These are phyloP conservation scores for Catharus fuscescens DNA, from an alignment of 2,113 vertebrate genomes.

Conservation along the genomic window DNA sequence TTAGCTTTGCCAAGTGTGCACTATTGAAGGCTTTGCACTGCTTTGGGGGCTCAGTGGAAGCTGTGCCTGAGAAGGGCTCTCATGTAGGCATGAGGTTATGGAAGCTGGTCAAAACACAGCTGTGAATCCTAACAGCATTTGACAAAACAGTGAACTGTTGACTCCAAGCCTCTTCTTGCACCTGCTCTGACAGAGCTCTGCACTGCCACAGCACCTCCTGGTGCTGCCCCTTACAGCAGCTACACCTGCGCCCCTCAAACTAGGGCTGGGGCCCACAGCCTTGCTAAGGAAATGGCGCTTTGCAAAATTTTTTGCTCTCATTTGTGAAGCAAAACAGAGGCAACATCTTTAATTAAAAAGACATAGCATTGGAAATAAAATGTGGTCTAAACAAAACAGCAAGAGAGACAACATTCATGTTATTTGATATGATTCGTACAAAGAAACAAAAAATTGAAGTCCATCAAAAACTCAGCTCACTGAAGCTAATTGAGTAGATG, in stretches of 20 bases:
- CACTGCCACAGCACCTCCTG: neutral
- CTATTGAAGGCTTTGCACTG: neutral
- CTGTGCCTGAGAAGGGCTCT: neutral
- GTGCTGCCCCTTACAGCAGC: neutral
- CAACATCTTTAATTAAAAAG: neutral
- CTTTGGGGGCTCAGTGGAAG: neutral
- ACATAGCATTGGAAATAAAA: neutral
- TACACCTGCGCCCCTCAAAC: neutral
- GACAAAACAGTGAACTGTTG: neutral
- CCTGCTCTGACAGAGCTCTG: neutral
- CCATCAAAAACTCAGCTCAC: neutral
- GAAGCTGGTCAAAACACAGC: constrained; percentile 26
- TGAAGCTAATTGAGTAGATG: neutral
- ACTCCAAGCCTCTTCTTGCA: neutral
- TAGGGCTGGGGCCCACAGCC: neutral
- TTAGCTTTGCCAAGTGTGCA: neutral
- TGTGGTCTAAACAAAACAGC: neutral
- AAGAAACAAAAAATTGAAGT: neutral
- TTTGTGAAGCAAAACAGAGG: neutral
- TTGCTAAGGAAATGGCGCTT: neutral
- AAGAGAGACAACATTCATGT: neutral
- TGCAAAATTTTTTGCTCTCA: neutral
- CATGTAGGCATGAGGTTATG: neutral
- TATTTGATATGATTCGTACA: neutral
- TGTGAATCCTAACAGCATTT: neutral